phyloP scores from a whole-genome alignment of 2,888 invertebrate species.

The Drosophila lutescens region DNA sequence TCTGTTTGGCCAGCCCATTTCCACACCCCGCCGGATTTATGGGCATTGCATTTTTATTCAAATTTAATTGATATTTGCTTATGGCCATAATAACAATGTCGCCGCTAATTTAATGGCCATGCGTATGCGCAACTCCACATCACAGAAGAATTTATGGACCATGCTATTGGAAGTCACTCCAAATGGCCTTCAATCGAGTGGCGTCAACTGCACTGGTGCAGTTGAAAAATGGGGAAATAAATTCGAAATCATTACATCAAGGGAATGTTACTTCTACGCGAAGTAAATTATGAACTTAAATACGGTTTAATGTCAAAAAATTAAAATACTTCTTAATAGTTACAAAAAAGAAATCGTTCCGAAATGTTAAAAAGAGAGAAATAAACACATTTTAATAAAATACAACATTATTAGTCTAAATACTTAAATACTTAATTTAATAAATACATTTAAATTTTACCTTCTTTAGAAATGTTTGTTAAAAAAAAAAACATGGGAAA shows the following conservation, averaged over 20 bases:
- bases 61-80: slow-evolving; percentile 68
- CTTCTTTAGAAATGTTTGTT: too few relatives aligned
- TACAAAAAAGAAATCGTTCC: too few relatives aligned
- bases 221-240: slow-evolving; percentile 13
- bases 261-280: not conserved
- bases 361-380: too few relatives aligned
- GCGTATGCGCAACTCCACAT: slow-evolving; percentile 29
- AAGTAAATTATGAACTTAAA: not conserved
- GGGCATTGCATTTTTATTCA: slow-evolving; percentile 71
- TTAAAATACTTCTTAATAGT: too few relatives aligned
- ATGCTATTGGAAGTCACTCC: slow-evolving; percentile 7
- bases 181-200: slow-evolving; percentile 36
- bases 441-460: too few relatives aligned
- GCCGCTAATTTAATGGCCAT: slow-evolving; percentile 35
- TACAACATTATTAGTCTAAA: too few relatives aligned
- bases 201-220: slow-evolving; percentile 37
- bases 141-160: slow-evolving; percentile 24
- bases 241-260: slow-evolving; percentile 39
- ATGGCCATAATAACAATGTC: slow-evolving; percentile 46
- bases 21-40: slow-evolving; percentile 47
- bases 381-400: too few relatives aligned
- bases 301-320: too few relatives aligned
- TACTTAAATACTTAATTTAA: too few relatives aligned
- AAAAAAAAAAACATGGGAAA: too few relatives aligned
- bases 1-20: slow-evolving; percentile 29